phyloP scores from a whole-genome alignment of 2,113 vertebrate genomes.

The Barbus barbus region DNA sequence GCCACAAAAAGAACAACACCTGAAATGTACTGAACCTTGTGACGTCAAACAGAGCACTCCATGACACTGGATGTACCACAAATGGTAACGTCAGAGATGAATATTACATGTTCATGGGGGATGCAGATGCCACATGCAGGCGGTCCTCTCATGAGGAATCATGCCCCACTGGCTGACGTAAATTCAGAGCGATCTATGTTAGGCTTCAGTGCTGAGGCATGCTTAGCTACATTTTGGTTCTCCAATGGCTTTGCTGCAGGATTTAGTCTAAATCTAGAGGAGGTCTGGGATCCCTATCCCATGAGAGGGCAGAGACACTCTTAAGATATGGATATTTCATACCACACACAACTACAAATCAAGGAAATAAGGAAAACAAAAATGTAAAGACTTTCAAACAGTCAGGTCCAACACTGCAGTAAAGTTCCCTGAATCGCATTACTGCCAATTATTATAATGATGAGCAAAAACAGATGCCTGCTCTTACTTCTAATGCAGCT shows the following conservation, averaged over 20 bases:
- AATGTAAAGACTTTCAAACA: background rate
- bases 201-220: slow-evolving; percentile 34
- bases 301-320: slow-evolving; percentile 11
- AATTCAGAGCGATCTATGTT: slow-evolving; percentile 46
- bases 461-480: background rate
- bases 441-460: background rate
- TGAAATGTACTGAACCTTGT: background rate
- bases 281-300: slow-evolving; percentile 26
- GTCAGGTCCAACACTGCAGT: background rate
- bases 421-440: background rate
- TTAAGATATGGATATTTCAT: slow-evolving; percentile 9
- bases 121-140: slow-evolving; percentile 8
- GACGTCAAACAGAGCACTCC: background rate
- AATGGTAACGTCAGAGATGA: slow-evolving; percentile 18
- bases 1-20: background rate
- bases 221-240: slow-evolving; percentile 22
- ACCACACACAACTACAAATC: background rate
- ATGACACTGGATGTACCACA: background rate
- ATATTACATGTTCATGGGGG: slow-evolving; percentile 33
- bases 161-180: slow-evolving; percentile 43
- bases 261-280: slow-evolving; percentile 59
- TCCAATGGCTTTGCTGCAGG: slow-evolving; percentile 50
- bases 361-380: background rate
- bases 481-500: background rate
- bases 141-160: slow-evolving; percentile 33